Base-by-base conservation (phyloP, 1,140 invertebrate genomes). In the Drosophila bocki region DNA sequence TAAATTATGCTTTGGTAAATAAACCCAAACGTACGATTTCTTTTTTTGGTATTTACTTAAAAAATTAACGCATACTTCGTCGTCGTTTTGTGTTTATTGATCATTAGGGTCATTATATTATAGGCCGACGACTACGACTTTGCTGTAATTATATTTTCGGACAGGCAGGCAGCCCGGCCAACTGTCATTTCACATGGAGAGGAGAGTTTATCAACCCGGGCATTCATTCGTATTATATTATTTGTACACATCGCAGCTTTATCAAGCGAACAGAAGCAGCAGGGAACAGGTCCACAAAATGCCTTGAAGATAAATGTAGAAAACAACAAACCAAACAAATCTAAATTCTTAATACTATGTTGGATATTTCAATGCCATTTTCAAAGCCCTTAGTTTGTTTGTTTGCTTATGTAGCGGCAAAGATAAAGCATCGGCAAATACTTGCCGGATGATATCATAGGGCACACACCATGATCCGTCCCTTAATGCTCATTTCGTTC, bases 371-470 rank as follows among this genome's bases (percentile, higher is more conserved):
- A 87, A 88, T 87, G 59, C 44, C 56, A 76, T 70, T 50, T 42
- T 41, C n/a, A 26, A 56, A 45, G 60, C 63, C 50, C 33, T 57
- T 54, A 58, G 57, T 50, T 50, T 48, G 64, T 26, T 51, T 51
- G 50, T 51, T 51, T 51, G n/a, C 64, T 58, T 47, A 41, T 80
- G 51, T 48, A 37, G 41, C 48, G 37, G 11, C 39, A n/a, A 39
- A 65, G 56, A 83, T 79, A 78, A 71, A 69, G 72, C 83, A 88
- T 80, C 63, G 60, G 70, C 47, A 58, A 88, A 87, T 87, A 84
- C 45, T 88, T 71, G 13, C 48, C 42, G 70, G 80, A 87, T 87
- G 83, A 87, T 87, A 87, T 87, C 83, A 87, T 87, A 88, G 80
- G 76, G 80, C 75, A 79, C n/a, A 26, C 51, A 60, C 19, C 45